Base-by-base conservation (phyloP, 2,888 invertebrate genomes). In the Cheilosia scutellata region DNA sequence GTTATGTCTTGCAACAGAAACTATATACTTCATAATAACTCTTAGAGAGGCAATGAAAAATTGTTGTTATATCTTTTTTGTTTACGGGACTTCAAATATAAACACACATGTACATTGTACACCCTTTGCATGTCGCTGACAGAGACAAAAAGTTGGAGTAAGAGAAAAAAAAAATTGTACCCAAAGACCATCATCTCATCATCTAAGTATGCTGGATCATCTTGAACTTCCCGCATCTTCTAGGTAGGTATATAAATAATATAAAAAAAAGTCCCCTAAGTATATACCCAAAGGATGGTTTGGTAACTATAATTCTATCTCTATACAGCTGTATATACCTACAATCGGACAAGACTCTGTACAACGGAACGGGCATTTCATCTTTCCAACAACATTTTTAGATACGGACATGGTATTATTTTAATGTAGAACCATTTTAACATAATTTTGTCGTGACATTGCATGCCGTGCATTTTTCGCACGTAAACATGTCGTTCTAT, bases 401-500 rank as follows among this genome's bases (percentile, higher is more conserved):
- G 70, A 84, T 79, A 84, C 84, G 74, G 65, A 83, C 87, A 78
- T 84, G 84, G 88, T 87, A 88, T 87, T 89, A 88, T 89, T 88
- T 89, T 88, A 88, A 89, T 89, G 89, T 89, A 88, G 89, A 88
- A 89, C 88, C 89, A 88, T 88, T 88, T 88, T 83, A 87, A 89
- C 89, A 89, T 88, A 89, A 89, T 89, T 88, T 89, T 90, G 89
- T 89, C 90, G 90, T 90, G 90, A 90, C 89, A 89, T 88, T 88
- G 89, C 89, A 89, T 89, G 89, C 89, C 88, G 89, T 89, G 89
- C 89, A 88, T 86, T 88, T 87, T 88, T 88, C 88, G 88, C 88
- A 88, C 88, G 88, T 84, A 72, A 87, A 87, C 87, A 86, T 87
- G 82, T 86, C 77, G 71, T 82, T 71, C 79, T 79, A 79, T 84